Evolutionary conservation across 1,140 invertebrate genomes (phyloP).

Genomic region (Apis laboriosa): DNA sequence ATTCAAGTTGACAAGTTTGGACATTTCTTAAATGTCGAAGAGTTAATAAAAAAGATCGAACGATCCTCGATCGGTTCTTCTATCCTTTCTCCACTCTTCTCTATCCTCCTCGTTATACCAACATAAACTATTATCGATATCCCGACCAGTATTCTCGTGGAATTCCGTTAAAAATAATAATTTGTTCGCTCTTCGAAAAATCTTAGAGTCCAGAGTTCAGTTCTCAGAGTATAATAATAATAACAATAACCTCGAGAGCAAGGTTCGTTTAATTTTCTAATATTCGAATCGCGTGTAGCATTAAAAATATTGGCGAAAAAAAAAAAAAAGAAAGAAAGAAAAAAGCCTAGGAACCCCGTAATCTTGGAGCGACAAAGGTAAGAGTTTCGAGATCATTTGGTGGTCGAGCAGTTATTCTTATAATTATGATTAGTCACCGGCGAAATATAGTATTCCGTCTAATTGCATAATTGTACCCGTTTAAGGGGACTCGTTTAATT

Average conservation of each 20-base stretch:
- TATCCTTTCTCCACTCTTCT: too few species aligned
- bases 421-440: conserved; percentile 51
- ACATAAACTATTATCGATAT: too few species aligned
- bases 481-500: conserved; percentile 61
- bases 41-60: too few species aligned
- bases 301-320: conserved; percentile 2
- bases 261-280: conserved; percentile 27
- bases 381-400: background rate
- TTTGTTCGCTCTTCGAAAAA: too few species aligned
- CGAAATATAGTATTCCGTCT: conserved; percentile 56
- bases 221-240: background rate
- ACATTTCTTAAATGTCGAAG: too few species aligned
- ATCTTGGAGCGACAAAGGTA: conserved; percentile 24
- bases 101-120: too few species aligned
- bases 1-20: too few species aligned
- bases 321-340: background rate
- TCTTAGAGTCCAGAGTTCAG: background rate
- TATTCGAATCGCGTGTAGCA: conserved; percentile 34
- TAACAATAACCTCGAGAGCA: background rate
- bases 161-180: too few species aligned
- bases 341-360: background rate
- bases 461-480: conserved; percentile 59
- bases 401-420: conserved; percentile 1
- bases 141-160: too few species aligned
- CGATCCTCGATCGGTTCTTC: too few species aligned